These are phyloP conservation scores for Hyalella azteca DNA, from an alignment of 2,888 invertebrate genomes.

Conservation along the genomic window DNA sequence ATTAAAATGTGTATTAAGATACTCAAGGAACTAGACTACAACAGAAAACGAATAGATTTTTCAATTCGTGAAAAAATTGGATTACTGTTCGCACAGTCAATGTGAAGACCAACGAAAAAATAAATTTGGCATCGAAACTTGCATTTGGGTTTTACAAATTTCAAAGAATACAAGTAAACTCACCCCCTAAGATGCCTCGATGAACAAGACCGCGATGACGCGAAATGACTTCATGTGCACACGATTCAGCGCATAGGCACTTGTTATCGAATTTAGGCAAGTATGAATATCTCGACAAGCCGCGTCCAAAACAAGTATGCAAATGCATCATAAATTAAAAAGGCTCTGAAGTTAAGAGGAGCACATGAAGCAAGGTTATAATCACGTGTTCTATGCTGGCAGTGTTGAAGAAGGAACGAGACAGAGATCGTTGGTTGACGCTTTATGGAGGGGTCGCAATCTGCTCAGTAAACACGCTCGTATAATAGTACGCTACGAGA, in stretches of 20 bases:
- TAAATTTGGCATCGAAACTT: too few relatives aligned
- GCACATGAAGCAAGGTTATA: constrained; percentile 27
- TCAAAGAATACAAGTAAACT: too few relatives aligned
- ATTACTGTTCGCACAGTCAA: too few relatives aligned
- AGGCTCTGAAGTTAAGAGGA: constrained; percentile 17
- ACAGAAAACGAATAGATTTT: too few relatives aligned
- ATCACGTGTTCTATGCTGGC: constrained; percentile 21
- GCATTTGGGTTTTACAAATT: too few relatives aligned
- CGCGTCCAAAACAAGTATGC: constrained; percentile 22
- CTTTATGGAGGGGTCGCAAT: constrained; percentile 5
- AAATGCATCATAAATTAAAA: constrained; percentile 30
- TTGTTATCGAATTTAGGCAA: constrained; percentile 33
- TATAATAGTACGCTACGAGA: constrained; percentile 23
- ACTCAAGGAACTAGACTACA: too few relatives aligned
- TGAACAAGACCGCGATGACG: constrained; percentile 12
- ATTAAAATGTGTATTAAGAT: too few relatives aligned
- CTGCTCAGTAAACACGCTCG: constrained; percentile 31
- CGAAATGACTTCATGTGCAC: constrained; percentile 23
- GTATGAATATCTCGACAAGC: constrained; percentile 26
- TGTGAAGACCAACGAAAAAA: too few relatives aligned
- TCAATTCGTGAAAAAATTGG: too few relatives aligned
- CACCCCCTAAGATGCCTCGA: too few relatives aligned
- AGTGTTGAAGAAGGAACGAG: constrained; percentile 18
- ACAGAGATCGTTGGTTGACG: constrained; percentile 14
- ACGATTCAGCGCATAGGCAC: background rate